Evolutionary conservation across 2,113 vertebrate genomes (phyloP).

Genomic region (Pelobates fuscus): DNA sequence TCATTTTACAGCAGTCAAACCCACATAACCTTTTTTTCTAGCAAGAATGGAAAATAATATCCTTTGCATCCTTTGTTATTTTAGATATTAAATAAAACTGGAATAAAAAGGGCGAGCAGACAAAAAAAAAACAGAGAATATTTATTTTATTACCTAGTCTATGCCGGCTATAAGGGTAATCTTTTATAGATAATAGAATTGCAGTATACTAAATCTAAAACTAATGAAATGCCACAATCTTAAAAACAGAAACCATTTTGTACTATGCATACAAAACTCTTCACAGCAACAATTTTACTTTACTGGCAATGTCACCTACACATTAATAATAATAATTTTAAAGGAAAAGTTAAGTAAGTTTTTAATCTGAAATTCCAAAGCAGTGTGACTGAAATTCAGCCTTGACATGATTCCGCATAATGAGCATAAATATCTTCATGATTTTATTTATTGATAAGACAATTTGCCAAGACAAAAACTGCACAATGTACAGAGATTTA

Average conservation of each 20-base stretch:
- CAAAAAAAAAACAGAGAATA: slow-evolving; percentile 38
- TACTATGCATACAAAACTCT: slow-evolving; percentile 17
- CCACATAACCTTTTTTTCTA: slow-evolving; percentile 45
- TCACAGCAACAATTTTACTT: slow-evolving; percentile 11
- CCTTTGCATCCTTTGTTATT: slow-evolving; percentile 46
- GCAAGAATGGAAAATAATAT: slow-evolving; percentile 46
- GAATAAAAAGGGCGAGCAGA: slow-evolving; percentile 21
- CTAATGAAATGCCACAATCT: slow-evolving; percentile 50
- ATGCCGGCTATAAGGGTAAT: slow-evolving; percentile 38
- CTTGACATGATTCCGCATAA: neutral
- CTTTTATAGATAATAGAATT: slow-evolving; percentile 51
- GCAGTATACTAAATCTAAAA: slow-evolving; percentile 51
- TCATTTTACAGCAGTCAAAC: slow-evolving; percentile 45
- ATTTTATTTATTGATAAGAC: neutral
- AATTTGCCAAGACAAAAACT: no score
- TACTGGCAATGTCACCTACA: slow-evolving; percentile 6
- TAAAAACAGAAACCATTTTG: slow-evolving; percentile 37
- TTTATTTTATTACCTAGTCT: slow-evolving; percentile 48
- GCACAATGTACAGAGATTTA: no score
- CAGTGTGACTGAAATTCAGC: neutral
- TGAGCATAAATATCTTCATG: neutral
- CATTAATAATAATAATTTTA: slow-evolving; percentile 21
- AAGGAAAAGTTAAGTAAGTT: neutral
- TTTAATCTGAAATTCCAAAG: neutral
- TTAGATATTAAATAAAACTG: slow-evolving; percentile 48